These are phyloP conservation scores for Virgularia gustaviana DNA, from an alignment of 92 coral and sea anemone genomes.

Conservation along the genomic window DNA sequence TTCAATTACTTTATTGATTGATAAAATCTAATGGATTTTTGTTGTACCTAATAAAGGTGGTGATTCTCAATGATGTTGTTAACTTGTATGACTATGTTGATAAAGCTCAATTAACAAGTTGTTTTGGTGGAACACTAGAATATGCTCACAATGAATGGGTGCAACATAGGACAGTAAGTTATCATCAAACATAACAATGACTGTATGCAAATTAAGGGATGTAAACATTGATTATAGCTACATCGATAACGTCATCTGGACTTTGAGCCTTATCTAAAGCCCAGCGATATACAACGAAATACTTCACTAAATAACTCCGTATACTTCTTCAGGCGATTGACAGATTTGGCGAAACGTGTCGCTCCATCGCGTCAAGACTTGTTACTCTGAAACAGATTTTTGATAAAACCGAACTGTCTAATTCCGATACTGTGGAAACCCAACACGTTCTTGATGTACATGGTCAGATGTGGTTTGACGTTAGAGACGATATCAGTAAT, in stretches of 20 bases:
- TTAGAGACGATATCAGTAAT: constrained; percentile 82
- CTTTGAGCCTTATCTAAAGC: too few species aligned
- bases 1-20: background rate
- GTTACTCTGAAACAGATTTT: constrained; percentile 54
- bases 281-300: too few species aligned
- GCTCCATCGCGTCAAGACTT: constrained; percentile 55
- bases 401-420: constrained; percentile 58
- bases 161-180: constrained; percentile 85
- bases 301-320: too few species aligned
- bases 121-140: constrained; percentile 76
- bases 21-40: background rate
- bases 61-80: constrained; percentile 55
- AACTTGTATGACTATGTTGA: constrained; percentile 68
- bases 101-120: constrained; percentile 66
- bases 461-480: constrained; percentile 90
- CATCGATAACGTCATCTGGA: too few species aligned
- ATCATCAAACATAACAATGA: background rate
- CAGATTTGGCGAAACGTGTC: constrained; percentile 67
- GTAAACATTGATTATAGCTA: background rate
- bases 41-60: constrained; percentile 51
- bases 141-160: constrained; percentile 86
- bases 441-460: constrained; percentile 70
- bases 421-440: constrained; percentile 66
- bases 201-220: background rate
- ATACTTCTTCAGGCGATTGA: constrained; percentile 95